Conservation (phyloP, 2,888 invertebrate species). For the Quadriops clusia region DNA sequence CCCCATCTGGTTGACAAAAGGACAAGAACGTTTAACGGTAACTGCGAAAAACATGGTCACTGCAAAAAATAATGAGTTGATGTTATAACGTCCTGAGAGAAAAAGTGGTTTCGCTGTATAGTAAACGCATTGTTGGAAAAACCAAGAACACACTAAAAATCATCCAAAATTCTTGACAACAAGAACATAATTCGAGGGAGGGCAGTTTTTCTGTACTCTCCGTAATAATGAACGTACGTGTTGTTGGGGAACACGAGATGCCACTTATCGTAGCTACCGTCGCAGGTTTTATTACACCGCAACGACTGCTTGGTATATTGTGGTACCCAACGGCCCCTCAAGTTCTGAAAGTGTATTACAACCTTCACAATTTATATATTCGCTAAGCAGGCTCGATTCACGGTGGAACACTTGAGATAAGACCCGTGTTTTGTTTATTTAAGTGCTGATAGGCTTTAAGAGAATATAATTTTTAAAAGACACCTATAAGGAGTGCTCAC, state of each 20-base stretch:
- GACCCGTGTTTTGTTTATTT: slow-evolving; percentile 30
- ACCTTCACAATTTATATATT: slow-evolving; percentile 29
- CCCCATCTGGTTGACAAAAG: too few relatives aligned
- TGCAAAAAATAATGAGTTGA: slow-evolving; percentile 17
- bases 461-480: slow-evolving; percentile 26
- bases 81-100: slow-evolving; percentile 17
- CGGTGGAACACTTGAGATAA: slow-evolving; percentile 33
- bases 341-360: slow-evolving; percentile 19
- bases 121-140: slow-evolving; percentile 10
- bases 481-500: slow-evolving; percentile 19
- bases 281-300: slow-evolving; percentile 22
- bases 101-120: slow-evolving; percentile 16
- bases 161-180: slow-evolving; percentile 22
- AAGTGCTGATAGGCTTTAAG: slow-evolving; percentile 23
- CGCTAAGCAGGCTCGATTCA: slow-evolving; percentile 31
- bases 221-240: slow-evolving; percentile 31
- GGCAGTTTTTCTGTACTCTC: slow-evolving; percentile 21
- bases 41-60: too few relatives aligned
- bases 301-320: slow-evolving; percentile 1
- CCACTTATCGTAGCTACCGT: slow-evolving; percentile 32
- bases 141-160: slow-evolving; percentile 17
- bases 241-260: slow-evolving; percentile 30
- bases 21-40: too few relatives aligned
- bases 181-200: slow-evolving; percentile 20
- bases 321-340: slow-evolving; percentile 9